phyloP scores from a whole-genome alignment of 2,888 invertebrate species.

The Pilophorus perplexus region DNA sequence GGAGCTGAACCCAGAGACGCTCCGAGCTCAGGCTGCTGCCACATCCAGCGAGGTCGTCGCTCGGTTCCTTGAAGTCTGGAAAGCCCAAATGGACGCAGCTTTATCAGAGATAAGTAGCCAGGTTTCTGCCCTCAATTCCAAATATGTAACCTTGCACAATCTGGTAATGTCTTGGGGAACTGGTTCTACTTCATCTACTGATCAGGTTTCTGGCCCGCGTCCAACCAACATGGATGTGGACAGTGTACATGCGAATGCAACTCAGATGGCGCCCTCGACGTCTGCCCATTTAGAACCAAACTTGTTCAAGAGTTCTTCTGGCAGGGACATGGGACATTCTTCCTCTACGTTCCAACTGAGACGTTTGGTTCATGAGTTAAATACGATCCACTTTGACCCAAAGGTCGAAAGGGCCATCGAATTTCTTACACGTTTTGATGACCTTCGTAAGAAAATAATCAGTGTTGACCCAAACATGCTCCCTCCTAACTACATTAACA shows the following conservation, averaged over 20 bases:
- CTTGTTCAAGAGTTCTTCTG: background rate
- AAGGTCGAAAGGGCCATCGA: constrained; percentile 3
- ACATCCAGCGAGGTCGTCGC: constrained; percentile 10
- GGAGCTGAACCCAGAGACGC: background rate
- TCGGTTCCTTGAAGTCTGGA: background rate
- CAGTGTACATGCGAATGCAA: no score
- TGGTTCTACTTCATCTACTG: no score
- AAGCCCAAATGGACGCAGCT: background rate
- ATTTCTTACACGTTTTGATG: constrained; percentile 13
- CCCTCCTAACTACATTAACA: background rate
- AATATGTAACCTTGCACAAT: no score
- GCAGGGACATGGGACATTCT: background rate
- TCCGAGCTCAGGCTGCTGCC: constrained; percentile 3
- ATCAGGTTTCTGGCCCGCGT: no score
- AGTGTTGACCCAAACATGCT: background rate
- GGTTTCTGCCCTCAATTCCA: no score
- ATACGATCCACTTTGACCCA: constrained; percentile 6
- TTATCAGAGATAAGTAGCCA: no score
- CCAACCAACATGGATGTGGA: no score
- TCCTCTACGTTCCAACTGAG: constrained; percentile 19
- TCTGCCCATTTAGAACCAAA: no score
- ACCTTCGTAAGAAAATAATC: background rate
- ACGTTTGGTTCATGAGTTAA: constrained; percentile 4
- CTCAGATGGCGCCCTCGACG: background rate
- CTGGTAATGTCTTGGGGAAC: no score